Evolutionary conservation across 2,113 vertebrate species (phyloP), one percentile per base, ranked within the genome.

Genomic region (Stigmatopora nigra): DNA sequence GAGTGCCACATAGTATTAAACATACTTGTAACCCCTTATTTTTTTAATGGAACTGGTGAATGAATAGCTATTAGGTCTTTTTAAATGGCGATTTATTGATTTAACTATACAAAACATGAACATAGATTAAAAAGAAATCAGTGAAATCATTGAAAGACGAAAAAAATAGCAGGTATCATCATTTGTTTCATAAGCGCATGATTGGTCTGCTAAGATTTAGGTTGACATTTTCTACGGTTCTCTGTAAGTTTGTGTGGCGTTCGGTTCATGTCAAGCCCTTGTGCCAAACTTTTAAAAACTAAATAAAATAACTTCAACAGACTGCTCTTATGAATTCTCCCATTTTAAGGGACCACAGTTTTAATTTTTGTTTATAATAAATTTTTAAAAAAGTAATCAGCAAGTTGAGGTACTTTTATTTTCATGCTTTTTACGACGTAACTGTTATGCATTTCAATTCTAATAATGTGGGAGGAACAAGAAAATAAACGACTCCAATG

Each of bases 391-490:
- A 94, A 93, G 86, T 97, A 95, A 97, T 94, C 90, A 76, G 94
- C 93, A 89, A 97, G 91, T 97, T 91, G 92, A 97, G 97, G 97
- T 99, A 99, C 96, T 98, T 98, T 97, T 96, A 93, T 97, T 96
- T 96, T 93, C 93, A 96, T 95, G 94, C 95, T 99, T 99, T 98
- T 93, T 98, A 98, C 93, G 93, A 95, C 98, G 94, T 97, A 97
- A 98, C 94, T 99, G 96, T 99, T 95, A 95, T 91, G 93, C 95
- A 94, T 99, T 98, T 95, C 92, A 93, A 92, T 93, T 94, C 94
- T 19, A 93, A 94, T 97, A 94, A 93, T 96, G 95, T 96, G 93
- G 93, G 94, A 94, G 91, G 93, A 95, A 89, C 92, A 94, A 95
- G 89, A 97, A 93, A 98, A 99, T 98, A 99, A 98, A 97, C 91